Base-by-base conservation (phyloP, 2,888 invertebrate species). In the Chamaedrilus cognettii region DNA sequence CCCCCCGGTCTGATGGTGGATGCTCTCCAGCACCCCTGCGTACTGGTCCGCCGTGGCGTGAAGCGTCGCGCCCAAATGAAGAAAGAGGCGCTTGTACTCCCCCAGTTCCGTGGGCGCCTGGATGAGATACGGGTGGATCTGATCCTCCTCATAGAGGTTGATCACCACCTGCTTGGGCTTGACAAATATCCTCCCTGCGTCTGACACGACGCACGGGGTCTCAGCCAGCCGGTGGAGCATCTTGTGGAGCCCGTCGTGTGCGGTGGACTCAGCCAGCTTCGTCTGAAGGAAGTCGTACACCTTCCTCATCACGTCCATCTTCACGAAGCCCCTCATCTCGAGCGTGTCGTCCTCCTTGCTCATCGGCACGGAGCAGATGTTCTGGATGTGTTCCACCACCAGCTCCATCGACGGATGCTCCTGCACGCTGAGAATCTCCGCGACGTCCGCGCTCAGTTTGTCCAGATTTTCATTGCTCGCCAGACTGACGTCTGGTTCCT, bases 111-210 rank as follows among this genome's bases (percentile, higher is more conserved):
- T 72, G 15, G 76, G 76, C 0, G 70, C 67, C 52, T 72, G 74
- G 64, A 69, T 72, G 34, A 76, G 66, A 65, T 74, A 75, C 0
- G 75, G 75, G 23, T 66, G 57, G 50, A 75, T 75, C 66, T 75
- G 75, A 56, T 75, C 74, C 51, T 75, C 75, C 23, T 75, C 74
- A 60, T 72, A 74, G 49, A 75, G 62, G 64, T 72, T 74, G 28
- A 75, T 72, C 26, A 72, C 74, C 32, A 75, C 73, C 70, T 75
- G 72, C 31, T 64, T 65, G 0, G 74, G 73, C 23, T 61, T 67
- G 26, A 74, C 73, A 49, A 72, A 72, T 32, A 63, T 68, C 56
- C 65, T 42, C 19, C 74, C 72, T 2, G 61, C 31, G 42, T 74
- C 74, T 26, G 71, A 66, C 19, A 68, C 64, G 49, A 74, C 60